Conservation (phyloP, 2,113 vertebrate genomes). For the Zapornia atra region DNA sequence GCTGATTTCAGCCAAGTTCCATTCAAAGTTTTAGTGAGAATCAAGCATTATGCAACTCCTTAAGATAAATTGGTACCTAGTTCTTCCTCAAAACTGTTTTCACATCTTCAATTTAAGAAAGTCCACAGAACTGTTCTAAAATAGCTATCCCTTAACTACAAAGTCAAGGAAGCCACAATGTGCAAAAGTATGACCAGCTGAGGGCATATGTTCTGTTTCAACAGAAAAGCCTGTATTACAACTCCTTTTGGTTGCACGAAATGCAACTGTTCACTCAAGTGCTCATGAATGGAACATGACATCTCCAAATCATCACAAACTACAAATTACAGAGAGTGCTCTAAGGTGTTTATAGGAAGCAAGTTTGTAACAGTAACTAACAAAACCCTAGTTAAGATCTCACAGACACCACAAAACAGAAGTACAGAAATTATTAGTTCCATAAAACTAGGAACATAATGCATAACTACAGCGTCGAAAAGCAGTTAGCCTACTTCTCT, state of each 20-base stretch:
- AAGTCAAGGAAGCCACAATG: not conserved
- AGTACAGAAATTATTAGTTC: not conserved
- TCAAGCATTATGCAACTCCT: not conserved
- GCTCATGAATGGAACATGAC: not conserved
- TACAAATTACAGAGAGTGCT: constrained; percentile 4
- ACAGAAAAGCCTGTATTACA: not conserved
- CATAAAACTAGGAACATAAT: not conserved
- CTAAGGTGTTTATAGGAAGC: not conserved
- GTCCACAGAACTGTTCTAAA: not conserved
- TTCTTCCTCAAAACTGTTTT: not conserved
- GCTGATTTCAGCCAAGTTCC: not conserved
- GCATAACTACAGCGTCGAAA: not conserved
- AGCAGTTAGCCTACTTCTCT: not conserved
- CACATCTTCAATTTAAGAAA: not conserved
- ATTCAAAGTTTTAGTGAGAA: not conserved
- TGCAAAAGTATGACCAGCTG: not conserved
- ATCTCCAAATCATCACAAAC: not conserved
- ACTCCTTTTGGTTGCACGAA: not conserved
- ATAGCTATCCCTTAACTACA: not conserved
- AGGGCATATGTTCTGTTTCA: not conserved
- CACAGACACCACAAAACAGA: not conserved
- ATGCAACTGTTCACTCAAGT: not conserved
- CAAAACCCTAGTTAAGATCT: not conserved
- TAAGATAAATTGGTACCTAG: not conserved
- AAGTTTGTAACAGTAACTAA: not conserved